Evolutionary conservation across 1,140 invertebrate species (phyloP).

Genomic region (Spodoptera litura): DNA sequence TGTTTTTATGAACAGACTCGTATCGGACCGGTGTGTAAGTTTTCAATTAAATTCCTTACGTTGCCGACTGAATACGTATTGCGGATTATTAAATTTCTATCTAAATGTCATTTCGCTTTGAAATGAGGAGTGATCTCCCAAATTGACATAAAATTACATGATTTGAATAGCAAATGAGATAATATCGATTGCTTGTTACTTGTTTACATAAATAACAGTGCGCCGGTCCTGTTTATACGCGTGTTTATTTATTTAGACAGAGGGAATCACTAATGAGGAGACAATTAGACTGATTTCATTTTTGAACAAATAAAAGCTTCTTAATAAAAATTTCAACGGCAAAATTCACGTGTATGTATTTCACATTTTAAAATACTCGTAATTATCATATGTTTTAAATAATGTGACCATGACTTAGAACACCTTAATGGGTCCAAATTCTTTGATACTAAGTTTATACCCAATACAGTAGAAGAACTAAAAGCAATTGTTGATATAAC

Average conservation of each 20-base stretch:
- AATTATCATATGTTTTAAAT: not conserved
- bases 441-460: too few relatives aligned
- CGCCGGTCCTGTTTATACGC: not conserved
- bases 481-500: too few relatives aligned
- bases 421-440: too few relatives aligned
- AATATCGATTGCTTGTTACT: slow-evolving; percentile 33
- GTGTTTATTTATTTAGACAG: slow-evolving; percentile 14
- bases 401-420: too few relatives aligned
- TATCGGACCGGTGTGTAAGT: slow-evolving; percentile 13
- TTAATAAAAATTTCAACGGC: too few relatives aligned
- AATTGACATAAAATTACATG: slow-evolving; percentile 36
- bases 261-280: slow-evolving; percentile 8
- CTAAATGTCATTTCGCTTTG: slow-evolving; percentile 17
- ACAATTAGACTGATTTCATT: not conserved
- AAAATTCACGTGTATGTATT: too few relatives aligned
- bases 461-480: too few relatives aligned
- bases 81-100: slow-evolving; percentile 30
- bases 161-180: slow-evolving; percentile 38
- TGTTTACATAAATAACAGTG: slow-evolving; percentile 25
- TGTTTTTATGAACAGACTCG: slow-evolving; percentile 38
- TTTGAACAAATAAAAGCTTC: not conserved
- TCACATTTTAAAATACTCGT: too few relatives aligned
- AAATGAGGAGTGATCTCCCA: slow-evolving; percentile 20
- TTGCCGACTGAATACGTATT: not conserved
- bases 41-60: slow-evolving; percentile 41